Evolutionary conservation across 2,113 vertebrate genomes (phyloP), one percentile per base, ranked within the genome.

Genomic region (Bubo blakistoni): DNA sequence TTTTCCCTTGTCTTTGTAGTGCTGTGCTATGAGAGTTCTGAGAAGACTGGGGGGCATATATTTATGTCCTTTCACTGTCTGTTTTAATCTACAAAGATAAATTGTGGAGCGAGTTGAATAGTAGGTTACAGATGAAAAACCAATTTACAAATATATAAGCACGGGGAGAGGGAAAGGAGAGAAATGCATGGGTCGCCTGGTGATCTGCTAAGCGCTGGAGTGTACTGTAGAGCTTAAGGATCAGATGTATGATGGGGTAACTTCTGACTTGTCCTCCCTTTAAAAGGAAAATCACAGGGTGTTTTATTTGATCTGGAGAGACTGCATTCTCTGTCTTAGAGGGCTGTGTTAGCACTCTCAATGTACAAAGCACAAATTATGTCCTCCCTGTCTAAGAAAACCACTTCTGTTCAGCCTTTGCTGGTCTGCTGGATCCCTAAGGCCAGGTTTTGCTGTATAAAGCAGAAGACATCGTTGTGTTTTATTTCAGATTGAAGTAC

Each of bases 331-430:
- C 65, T 85, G 91, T 90, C 84, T 85, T 63, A 8, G 73, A 57
- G 38, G 78, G 82, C 88, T 82, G 71, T 14, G 6, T 76, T 59
- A 18, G 86, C 83, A 3, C 88, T 87, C 86, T 6, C 36, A 9
- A 9, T 26, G 71, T 34, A 92, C 94, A 92, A 94, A 96, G 95
- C 91, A 84, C 95, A 82, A 71, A 85, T 94, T 87, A 80, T 85
- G 34, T 65, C 83, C 70, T 94, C 77, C 49, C 78, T 52, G 24
- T 55, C 77, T n/a, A 71, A 94, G 84, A 78, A 94, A 94, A 87
- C 65, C 81, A 40, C 92, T 90, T 91, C 38, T 96, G 87, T 82
- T 92, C 59, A 47, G 78, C 36, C 51, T 36, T 47, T 66, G 66
- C 91, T 82, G 89, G 83, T 40, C 58, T 63, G 55, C 36, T 81